These are phyloP conservation scores for Zaprionus obscuricornis DNA, from an alignment of 2,888 invertebrate genomes.

Conservation along the genomic window DNA sequence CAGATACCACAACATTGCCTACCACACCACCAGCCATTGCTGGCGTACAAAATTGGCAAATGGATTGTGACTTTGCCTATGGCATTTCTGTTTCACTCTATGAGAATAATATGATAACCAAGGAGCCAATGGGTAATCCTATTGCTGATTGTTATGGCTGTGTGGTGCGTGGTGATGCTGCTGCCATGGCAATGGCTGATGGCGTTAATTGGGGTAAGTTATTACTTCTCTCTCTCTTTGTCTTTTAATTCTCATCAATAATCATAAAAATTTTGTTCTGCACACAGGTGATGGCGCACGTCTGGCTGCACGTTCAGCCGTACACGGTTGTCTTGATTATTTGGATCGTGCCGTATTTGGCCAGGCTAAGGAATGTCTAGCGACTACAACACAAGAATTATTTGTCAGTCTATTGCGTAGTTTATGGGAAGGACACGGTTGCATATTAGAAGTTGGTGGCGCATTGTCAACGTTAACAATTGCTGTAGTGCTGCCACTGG, in stretches of 20 bases:
- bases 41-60: constrained; percentile 83
- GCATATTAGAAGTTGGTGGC: constrained; percentile 92
- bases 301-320: constrained; percentile 92
- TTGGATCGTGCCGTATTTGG: constrained; percentile 89
- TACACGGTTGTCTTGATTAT: constrained; percentile 93
- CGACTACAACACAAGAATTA: constrained; percentile 87
- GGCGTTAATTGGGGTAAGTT: constrained; percentile 94
- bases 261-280: too few species aligned
- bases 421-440: constrained; percentile 92
- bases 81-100: constrained; percentile 88
- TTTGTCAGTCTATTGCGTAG: constrained; percentile 90
- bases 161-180: constrained; percentile 88
- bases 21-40: constrained; percentile 72
- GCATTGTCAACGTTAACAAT: constrained; percentile 93
- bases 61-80: constrained; percentile 83
- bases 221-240: neutral
- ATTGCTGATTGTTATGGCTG: constrained; percentile 95
- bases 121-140: constrained; percentile 89
- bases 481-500: constrained; percentile 88
- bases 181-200: constrained; percentile 92
- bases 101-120: constrained; percentile 91
- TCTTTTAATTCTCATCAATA: too few species aligned
- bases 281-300: constrained; percentile 89
- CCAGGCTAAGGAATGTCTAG: constrained; percentile 82
- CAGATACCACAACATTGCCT: constrained; percentile 23